Conservation (phyloP, 1,140 invertebrate species). For the Drosophila novamexicana region DNA sequence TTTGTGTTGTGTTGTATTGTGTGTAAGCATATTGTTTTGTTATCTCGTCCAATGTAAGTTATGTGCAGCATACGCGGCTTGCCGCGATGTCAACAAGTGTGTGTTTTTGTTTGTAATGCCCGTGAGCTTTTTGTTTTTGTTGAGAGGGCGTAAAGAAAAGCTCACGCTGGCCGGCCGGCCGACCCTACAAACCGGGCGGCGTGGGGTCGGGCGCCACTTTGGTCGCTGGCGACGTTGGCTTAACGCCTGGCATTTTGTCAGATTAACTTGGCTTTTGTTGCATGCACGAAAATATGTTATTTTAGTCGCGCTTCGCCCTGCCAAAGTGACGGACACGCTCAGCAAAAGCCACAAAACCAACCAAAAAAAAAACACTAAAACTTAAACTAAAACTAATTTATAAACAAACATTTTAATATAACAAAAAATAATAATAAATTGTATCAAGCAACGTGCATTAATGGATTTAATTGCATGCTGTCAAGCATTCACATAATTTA, state of each 20-base stretch:
- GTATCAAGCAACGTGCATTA: not conserved
- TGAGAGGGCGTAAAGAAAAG: slow-evolving; percentile 5
- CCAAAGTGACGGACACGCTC: slow-evolving; percentile 18
- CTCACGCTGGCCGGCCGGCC: slow-evolving; percentile 6
- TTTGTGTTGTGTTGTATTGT: not conserved
- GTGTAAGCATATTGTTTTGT: not conserved
- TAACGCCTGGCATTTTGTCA: slow-evolving; percentile 42
- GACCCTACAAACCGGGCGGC: not conserved
- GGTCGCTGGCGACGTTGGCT: slow-evolving; percentile 19
- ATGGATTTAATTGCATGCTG: too few relatives aligned
- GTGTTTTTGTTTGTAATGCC: not conserved
- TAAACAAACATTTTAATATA: too few relatives aligned
- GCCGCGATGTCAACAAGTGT: slow-evolving; percentile 17
- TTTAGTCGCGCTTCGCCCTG: slow-evolving; percentile 28
- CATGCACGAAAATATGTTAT: slow-evolving; percentile 7
- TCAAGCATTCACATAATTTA: too few relatives aligned
- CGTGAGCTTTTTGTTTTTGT: slow-evolving; percentile 17
- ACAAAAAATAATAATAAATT: not conserved
- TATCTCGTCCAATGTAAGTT: not conserved
- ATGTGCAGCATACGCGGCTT: not conserved
- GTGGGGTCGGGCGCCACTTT: not conserved
- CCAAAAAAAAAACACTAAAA: not conserved
- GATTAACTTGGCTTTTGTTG: slow-evolving; percentile 40
- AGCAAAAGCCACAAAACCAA: not conserved
- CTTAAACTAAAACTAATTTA: not conserved